Percentiles rank a stretch among this genome's conserved stretches.
phyloP scores from a whole-genome alignment of 2,797 vertebrate genomes.

The Poecilia velifera region DNA sequence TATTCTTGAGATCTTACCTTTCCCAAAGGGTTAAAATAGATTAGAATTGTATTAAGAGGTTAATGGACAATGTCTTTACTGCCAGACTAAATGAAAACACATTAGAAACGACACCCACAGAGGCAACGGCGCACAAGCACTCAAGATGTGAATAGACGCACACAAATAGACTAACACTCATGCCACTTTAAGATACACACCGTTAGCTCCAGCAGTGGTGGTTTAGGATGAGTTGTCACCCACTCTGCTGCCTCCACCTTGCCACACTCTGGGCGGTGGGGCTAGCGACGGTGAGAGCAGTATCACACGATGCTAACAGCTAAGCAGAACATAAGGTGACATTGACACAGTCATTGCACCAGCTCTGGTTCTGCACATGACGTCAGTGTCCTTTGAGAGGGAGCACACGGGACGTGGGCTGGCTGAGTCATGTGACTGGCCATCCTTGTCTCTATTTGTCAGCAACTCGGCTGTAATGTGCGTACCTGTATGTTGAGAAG shows the following conservation, averaged over 20 bases:
- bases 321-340: conserved; percentile 79
- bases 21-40: conserved; percentile 76
- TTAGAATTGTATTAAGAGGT: conserved; percentile 79
- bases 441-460: conserved; percentile 72
- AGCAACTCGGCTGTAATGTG: conserved; percentile 41
- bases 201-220: conserved; percentile 75
- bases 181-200: conserved; percentile 60
- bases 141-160: conserved; percentile 38
- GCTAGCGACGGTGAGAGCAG: conserved; percentile 57
- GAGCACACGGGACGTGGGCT: conserved; percentile 49
- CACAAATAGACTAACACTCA: conserved; percentile 15
- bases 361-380: conserved; percentile 60
- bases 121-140: conserved; percentile 58
- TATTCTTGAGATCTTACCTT: conserved; percentile 74
- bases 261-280: conserved; percentile 63
- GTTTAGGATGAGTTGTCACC: conserved; percentile 73
- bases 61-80: conserved; percentile 81
- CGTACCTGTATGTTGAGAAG: conserved; percentile 56
- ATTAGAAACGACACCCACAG: conserved; percentile 75
- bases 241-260: conserved; percentile 65
- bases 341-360: conserved; percentile 74
- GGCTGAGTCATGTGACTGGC: conserved; percentile 64
- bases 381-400: conserved; percentile 70
- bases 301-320: conserved; percentile 66
- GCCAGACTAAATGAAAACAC: conserved; percentile 77